Percentiles rank a stretch among this genome's conserved stretches.
phyloP scores from a whole-genome alignment of 92 coral and sea anemone species.

The Actinernus sp. region DNA sequence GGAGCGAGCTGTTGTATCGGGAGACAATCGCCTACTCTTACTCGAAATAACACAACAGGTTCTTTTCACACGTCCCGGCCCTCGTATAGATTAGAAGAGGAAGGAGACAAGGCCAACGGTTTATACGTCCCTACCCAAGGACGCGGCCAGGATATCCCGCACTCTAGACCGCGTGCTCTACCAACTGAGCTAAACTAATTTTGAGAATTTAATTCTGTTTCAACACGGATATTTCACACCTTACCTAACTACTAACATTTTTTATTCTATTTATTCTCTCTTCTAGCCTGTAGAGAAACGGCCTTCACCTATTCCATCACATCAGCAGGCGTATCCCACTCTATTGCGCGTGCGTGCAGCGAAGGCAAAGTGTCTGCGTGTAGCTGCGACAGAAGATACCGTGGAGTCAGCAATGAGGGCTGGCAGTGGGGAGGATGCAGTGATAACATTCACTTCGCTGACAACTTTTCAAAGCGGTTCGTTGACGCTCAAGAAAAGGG shows the following conservation, averaged over 20 bases:
- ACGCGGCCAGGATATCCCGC: too few species aligned
- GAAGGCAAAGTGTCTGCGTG: conserved; percentile 78
- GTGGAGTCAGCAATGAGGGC: conserved; percentile 88
- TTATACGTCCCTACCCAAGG: too few species aligned
- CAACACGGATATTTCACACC: too few species aligned
- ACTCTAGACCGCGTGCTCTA: too few species aligned
- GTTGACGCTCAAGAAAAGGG: conserved; percentile 92
- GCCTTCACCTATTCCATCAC: conserved; percentile 93
- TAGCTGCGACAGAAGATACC: conserved; percentile 82
- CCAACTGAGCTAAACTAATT: conserved; percentile 6
- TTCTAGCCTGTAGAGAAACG: conserved; percentile 93
- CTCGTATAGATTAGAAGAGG: too few species aligned
- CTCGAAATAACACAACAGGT: too few species aligned
- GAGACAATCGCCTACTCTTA: too few species aligned
- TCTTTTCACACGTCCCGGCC: too few species aligned
- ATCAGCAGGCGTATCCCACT: conserved; percentile 92
- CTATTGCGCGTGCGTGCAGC: conserved; percentile 93
- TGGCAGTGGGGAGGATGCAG: conserved; percentile 99
- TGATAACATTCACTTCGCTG: conserved; percentile 95
- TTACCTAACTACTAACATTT: conserved; percentile 7
- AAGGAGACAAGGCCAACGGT: too few species aligned
- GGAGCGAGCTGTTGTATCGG: too few species aligned
- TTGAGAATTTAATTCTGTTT: conserved; percentile 16
- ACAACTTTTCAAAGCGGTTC: conserved; percentile 87
- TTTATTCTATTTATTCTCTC: conserved; percentile 1